phyloP scores from a whole-genome alignment of 2,797 vertebrate species.

The Callimico goeldii region DNA sequence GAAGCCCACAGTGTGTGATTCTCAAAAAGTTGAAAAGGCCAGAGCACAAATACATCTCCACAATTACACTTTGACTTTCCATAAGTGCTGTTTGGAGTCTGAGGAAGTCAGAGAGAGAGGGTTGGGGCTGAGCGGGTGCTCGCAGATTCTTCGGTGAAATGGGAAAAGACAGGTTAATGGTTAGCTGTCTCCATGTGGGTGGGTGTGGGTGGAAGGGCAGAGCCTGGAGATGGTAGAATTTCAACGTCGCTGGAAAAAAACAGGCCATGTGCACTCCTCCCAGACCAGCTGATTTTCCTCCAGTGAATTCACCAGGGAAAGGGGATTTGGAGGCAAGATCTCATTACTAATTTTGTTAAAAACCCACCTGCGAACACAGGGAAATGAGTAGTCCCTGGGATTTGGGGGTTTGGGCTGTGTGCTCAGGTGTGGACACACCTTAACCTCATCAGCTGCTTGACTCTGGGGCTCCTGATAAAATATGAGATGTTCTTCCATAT shows the following conservation, averaged over 20 bases:
- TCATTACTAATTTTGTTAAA: slow-evolving; percentile 78
- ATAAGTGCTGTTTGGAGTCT: background rate
- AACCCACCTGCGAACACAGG: slow-evolving; percentile 77
- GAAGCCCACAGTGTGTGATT: background rate
- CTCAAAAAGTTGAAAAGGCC: slow-evolving; percentile 35
- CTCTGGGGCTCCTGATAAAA: slow-evolving; percentile 28
- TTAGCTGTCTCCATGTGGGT: background rate
- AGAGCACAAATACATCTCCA: background rate
- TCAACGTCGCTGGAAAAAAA: slow-evolving; percentile 41
- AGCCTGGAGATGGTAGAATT: background rate
- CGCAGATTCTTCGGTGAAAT: background rate
- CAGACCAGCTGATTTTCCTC: slow-evolving; percentile 45
- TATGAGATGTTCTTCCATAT: background rate
- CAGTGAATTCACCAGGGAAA: slow-evolving; percentile 57
- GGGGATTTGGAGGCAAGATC: slow-evolving; percentile 69
- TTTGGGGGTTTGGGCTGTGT: slow-evolving; percentile 8
- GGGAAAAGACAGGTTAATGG: slow-evolving; percentile 16
- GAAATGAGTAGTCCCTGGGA: slow-evolving; percentile 49
- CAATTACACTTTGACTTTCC: background rate
- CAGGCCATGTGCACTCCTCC: background rate
- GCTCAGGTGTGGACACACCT: slow-evolving; percentile 63
- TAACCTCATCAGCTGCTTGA: slow-evolving; percentile 61
- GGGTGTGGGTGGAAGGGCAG: background rate
- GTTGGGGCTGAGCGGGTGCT: rapidly evolving
- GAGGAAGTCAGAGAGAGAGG: background rate